Evolutionary conservation across 2,113 vertebrate genomes (phyloP), one percentile per base, ranked within the genome.

Genomic region (Lamprologus tigripictilis): DNA sequence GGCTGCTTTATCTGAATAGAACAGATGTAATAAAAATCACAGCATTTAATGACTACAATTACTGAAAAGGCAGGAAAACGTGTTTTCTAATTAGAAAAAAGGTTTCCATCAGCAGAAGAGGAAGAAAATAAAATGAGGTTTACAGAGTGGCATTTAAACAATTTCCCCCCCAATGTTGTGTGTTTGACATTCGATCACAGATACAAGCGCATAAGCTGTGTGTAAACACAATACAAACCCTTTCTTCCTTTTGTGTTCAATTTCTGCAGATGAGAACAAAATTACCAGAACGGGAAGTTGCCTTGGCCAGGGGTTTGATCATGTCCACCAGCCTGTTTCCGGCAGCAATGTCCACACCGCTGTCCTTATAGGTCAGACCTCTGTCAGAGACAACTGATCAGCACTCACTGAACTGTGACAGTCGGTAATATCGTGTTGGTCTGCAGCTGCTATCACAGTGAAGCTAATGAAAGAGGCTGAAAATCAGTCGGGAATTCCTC

Each of bases 221-320:
- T 55, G 51, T 28, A 26, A 9, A 7, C 51, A 17, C 10, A 76
- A 14, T 7, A 31, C 3, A 47, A 49, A 8, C 8, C 42, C 5
- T 71, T 90, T 63, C 23, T 17, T 17, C 42, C 45, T 28, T 47
- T 47, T 28, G 42, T 76, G 2, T 28, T 28, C 14, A 12, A 26
- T 17, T 61, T 68, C 53, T 49, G 14, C 11, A 40, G 33, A 11
- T 21, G 3, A 87, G 8, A 80, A 7, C 79, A 3, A 66, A 26
- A 17, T 90, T 97, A 99, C 99, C 98, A 90, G 97, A 82, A 66
- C 99, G 97, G 58, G 98, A 97, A 0, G 98, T 99, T 6, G 98
- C 97, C 95, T 97, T 98, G 78, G 98, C 98, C 88, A 99, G 94
- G 88, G 98, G 98, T 61, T 99, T 98, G 94, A 99, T 98, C 86